Base-by-base conservation (phyloP, 2,797 vertebrate species). In the Protonibea diacanthus region DNA sequence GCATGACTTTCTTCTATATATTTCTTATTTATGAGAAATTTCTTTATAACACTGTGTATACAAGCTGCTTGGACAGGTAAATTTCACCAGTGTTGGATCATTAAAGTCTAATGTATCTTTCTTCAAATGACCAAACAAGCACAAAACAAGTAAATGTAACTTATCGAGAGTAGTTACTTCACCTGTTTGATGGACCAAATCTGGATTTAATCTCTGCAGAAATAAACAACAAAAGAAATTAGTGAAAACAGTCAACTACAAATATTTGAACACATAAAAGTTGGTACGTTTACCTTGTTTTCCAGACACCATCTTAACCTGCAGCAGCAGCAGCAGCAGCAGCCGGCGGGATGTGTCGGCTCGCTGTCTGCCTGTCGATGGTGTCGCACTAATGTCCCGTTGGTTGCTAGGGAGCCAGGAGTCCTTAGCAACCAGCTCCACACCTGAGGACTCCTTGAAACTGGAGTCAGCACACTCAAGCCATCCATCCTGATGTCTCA, bases 171-270 rank as follows among this genome's bases (percentile, higher is more conserved):
- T 13, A 18, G 21, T 25, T n/a, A 60, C 64, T 42, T 79, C 60
- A 95, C 94, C 94, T 94, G 63, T 87, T 9, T 48, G 92, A 91
- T 40, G 92, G 90, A 42, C 64, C 83, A 17, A 81, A 88, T 71
- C 76, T 83, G 23, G 83, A 47, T 70, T 15, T 52, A 66, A 71
- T 9, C 17, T 57, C 93, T 94, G 76, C 27, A 68, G 75, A 55
- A 76, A 79, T 2, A 27, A 77, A 25, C 23, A 56, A 71, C 3
- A 58, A 3, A 56, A 38, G 0, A 58, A 42, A 4, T 52, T 1
- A 61, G 20, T 11, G 8, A 38, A 25, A 55, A 61, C 0, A 40
- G 1, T 9, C 5, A 3, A 7, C 0, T 11, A 25, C 14, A 70
- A 1, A 47, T 11, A 6, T 42, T 12, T 42, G 0, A 42, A 42